These are phyloP conservation scores for Ethmia dodecea DNA, from an alignment of 2,888 invertebrate species.

Conservation along the genomic window DNA sequence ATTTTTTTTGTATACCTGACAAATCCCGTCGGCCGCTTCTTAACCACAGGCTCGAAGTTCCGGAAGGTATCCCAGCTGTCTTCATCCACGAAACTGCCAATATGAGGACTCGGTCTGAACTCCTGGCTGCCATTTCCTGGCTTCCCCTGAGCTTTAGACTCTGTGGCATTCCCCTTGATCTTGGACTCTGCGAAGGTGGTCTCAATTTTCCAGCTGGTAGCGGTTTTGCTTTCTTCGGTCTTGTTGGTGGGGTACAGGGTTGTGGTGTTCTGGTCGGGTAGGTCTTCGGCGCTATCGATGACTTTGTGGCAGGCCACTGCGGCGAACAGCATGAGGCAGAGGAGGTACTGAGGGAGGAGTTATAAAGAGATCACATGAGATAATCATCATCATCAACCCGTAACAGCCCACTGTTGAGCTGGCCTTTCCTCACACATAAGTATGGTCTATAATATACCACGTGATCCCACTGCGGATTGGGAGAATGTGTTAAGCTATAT, in stretches of 20 bases:
- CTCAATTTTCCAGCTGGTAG: constrained; percentile 47
- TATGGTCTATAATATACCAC: too few species aligned
- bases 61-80: constrained; percentile 27
- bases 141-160: constrained; percentile 22
- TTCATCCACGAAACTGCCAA: constrained; percentile 57
- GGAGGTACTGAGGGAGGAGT: constrained; percentile 29
- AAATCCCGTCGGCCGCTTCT: constrained; percentile 37
- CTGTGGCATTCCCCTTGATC: constrained; percentile 23
- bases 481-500: too few species aligned
- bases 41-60: constrained; percentile 28
- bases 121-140: constrained; percentile 32
- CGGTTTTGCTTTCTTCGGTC: constrained; percentile 15
- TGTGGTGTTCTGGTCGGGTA: constrained; percentile 38
- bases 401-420: too few species aligned
- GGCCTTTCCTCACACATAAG: too few species aligned
- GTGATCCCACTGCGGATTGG: too few species aligned
- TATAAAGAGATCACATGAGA: too few species aligned
- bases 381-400: too few species aligned
- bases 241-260: constrained; percentile 44
- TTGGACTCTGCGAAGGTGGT: constrained; percentile 33
- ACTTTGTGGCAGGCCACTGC: constrained; percentile 25
- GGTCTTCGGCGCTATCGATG: constrained; percentile 32
- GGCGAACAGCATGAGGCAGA: constrained; percentile 31
- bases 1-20: constrained; percentile 39
- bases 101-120: constrained; percentile 72